Evolutionary conservation across 2,113 vertebrate genomes (phyloP), one percentile per base, ranked within the genome.

Genomic region (Phyllostomus hastatus): DNA sequence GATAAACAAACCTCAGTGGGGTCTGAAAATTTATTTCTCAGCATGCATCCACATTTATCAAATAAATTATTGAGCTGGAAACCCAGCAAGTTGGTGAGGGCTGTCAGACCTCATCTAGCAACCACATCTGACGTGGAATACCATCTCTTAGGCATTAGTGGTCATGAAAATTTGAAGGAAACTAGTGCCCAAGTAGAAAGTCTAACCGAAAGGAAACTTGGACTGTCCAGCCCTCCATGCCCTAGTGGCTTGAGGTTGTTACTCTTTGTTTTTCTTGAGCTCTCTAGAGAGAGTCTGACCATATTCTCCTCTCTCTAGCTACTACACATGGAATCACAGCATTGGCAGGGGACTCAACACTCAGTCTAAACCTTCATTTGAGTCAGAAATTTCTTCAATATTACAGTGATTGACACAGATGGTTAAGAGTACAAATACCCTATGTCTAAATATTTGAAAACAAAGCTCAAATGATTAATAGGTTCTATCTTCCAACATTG

Each of bases 151-250:
- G 61, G 22, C 52, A 61, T 94, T 85, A 57, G 67, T 86, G 89
- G 67, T 86, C 69, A 73, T 50, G 10, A 83, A 43, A 15, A 33
- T 91, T 93, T 89, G 66, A 84, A 95, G 59, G 85, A 94, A 85
- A 92, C 14, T 64, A 41, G 17, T 83, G 35, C 59, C 50, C 69
- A 91, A 96, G 4, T 64, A 90, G 70, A 72, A 79, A 80, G 5
- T 41, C 50, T 88, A 88, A 94, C 79, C 86, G 52, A 89, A 96
- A 89, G 69, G 79, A 96, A 96, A 91, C 48, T 87, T 97, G 93
- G 82, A 83, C 31, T 54, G 59, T 94, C 97, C 95, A 96, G 80
- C 80, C 57, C 87, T 66, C 50, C 90, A 84, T 90, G 80, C 73
- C 91, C 33, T 50, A 33, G 57, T 59, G 94, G 90, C 69, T 86